Evolutionary conservation across 2,797 vertebrate species (phyloP).

Genomic region (Dipus sagitta): DNA sequence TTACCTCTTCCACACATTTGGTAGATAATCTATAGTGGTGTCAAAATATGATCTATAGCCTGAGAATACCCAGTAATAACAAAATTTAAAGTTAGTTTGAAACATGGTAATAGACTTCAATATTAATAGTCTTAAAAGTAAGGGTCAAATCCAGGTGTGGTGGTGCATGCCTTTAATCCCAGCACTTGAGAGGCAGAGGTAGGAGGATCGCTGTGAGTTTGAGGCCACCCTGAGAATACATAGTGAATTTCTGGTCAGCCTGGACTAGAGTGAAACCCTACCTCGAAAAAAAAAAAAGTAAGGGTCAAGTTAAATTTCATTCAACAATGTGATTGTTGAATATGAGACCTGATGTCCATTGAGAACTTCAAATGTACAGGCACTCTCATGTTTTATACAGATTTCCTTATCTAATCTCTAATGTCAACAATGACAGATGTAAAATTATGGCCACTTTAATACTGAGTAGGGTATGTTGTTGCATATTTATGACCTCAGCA

Average conservation of each 20-base stretch:
- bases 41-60: background rate
- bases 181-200: too few species aligned
- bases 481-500: background rate
- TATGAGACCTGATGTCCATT: background rate
- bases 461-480: background rate
- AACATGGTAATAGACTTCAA: background rate
- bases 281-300: background rate
- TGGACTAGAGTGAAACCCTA: too few species aligned
- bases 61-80: background rate
- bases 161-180: too few species aligned
- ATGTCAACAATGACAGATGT: background rate
- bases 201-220: too few species aligned
- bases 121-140: slow-evolving; percentile 25
- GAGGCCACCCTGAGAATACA: too few species aligned
- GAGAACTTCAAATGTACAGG: background rate
- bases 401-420: background rate
- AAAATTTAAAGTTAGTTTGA: background rate
- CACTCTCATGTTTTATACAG: background rate
- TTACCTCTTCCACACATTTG: background rate
- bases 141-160: background rate
- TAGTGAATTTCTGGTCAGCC: too few species aligned
- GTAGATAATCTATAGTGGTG: background rate
- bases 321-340: background rate
- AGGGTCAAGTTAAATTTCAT: background rate
- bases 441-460: background rate